Conservation (phyloP, 2,797 vertebrate genomes). For the Peromyscus aztecus region DNA sequence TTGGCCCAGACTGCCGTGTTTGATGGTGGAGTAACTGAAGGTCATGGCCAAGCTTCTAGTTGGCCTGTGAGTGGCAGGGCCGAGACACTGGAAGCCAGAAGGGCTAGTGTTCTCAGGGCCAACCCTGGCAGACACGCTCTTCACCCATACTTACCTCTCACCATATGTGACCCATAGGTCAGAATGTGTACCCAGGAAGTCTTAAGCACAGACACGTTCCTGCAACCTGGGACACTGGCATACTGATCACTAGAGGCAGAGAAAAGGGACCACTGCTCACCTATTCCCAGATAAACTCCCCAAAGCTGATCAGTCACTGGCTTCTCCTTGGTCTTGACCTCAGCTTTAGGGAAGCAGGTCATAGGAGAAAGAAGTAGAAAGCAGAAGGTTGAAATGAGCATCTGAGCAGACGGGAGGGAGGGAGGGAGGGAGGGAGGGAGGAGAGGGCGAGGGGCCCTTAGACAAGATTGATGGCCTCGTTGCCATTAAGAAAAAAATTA, state of each 20-base stretch:
- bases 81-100: background rate
- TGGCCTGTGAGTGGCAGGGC: background rate
- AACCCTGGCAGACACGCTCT: background rate
- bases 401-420: conserved; percentile 63
- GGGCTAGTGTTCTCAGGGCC: conserved; percentile 4
- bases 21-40: background rate
- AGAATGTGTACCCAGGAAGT: background rate
- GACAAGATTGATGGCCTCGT: conserved; percentile 92
- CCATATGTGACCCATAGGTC: background rate
- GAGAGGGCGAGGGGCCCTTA: conserved; percentile 85
- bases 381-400: conserved; percentile 66
- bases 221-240: background rate
- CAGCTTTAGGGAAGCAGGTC: conserved; percentile 63
- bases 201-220: background rate
- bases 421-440: conserved; percentile 73
- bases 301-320: background rate
- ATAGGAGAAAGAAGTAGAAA: conserved; percentile 15
- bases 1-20: background rate
- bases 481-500: conserved; percentile 94
- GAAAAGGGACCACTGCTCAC: background rate
- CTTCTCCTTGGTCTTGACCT: conserved; percentile 53
- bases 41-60: background rate
- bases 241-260: background rate
- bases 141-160: background rate
- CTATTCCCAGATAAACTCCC: background rate